Evolutionary conservation across 23 tunicate species (phyloP), one percentile per base, ranked within the genome.

Genomic region (Styela clava): DNA sequence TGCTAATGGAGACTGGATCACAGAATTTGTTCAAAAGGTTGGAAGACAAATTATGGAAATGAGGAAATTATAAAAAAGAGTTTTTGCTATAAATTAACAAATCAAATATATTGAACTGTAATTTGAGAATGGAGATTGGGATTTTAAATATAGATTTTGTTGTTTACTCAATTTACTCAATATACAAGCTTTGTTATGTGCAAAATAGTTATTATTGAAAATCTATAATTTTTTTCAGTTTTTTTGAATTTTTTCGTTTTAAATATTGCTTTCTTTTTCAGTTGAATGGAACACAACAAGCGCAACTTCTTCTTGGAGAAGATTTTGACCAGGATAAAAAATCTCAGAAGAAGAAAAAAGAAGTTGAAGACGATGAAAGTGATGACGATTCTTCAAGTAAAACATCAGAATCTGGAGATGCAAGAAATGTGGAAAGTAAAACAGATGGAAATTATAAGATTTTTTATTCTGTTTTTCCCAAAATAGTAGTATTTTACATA

Each of bases 271-370:
- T 12, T 44, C 7, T 44, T 35, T 73, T 85, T 80, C 85, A 91
- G 97, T 31, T 91, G 74, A 92, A 86, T 34, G 82, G 78, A 2
- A 69, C 90, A 0, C 97, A 92, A 74, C 91, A 83, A 79, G 88
- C 97, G 2, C 97, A 92, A 63, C 79, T 86, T 26, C 26, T 83
- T 7, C 74, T 92, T 25, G 88, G 83, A 33, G 79, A 86, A 30
- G 91, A 92, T 52, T 33, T 86, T 61, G 83, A 86, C 35, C 1
- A 63, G 22, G 83, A 31, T 31, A 9, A 21, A 2, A 52, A 23
- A 16, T 19, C 51, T 74, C 20, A 5, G 77, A 76, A 31, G 80
- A 76, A 51, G 67, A 29, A 67, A 25, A 24, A 22, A 24, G 71
- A 27, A n/a, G 22, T 16, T 18, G 71, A 67, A 22, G 31, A 67